Evolutionary conservation across 1,140 invertebrate species (phyloP).

Genomic region (Calliphora vicina): DNA sequence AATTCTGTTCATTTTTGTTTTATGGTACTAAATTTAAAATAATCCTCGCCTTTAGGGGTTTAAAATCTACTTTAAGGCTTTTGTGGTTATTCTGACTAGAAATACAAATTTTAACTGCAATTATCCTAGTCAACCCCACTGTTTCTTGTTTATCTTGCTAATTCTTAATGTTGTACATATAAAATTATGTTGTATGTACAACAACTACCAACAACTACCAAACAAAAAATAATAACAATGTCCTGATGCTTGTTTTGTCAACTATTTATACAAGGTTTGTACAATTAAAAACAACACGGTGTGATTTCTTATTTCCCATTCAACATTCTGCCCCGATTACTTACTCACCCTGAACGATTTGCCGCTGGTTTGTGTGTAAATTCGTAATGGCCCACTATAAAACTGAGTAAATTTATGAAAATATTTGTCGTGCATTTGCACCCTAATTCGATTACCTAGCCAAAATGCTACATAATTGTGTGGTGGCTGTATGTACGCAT

Average conservation of each 20-base stretch:
- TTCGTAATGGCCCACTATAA: not conserved
- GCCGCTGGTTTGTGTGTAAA: too few relatives aligned
- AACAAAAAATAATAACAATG: not conserved
- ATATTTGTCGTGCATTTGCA: conserved; percentile 2
- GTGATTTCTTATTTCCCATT: not conserved
- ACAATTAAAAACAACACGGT: not conserved
- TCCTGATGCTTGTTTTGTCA: not conserved
- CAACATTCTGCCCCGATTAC: too few relatives aligned
- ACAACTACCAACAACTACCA: not conserved
- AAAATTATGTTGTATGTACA: too few relatives aligned
- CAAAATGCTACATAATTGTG: not conserved
- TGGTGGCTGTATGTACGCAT: not conserved
- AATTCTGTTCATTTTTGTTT: too few relatives aligned
- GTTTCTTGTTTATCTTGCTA: not conserved
- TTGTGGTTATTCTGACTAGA: too few relatives aligned
- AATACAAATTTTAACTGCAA: not conserved
- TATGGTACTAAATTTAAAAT: too few relatives aligned
- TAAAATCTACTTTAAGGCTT: too few relatives aligned
- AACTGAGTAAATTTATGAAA: conserved; percentile 3
- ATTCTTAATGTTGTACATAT: not conserved
- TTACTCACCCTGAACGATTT: not conserved
- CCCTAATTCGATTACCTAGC: not conserved
- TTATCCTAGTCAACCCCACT: not conserved
- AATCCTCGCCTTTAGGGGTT: too few relatives aligned
- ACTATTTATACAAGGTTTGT: conserved; percentile 2